Evolutionary conservation across 1,140 invertebrate species (phyloP), one percentile per base, ranked within the genome.

Genomic region (Camponotus pennsylvanicus): DNA sequence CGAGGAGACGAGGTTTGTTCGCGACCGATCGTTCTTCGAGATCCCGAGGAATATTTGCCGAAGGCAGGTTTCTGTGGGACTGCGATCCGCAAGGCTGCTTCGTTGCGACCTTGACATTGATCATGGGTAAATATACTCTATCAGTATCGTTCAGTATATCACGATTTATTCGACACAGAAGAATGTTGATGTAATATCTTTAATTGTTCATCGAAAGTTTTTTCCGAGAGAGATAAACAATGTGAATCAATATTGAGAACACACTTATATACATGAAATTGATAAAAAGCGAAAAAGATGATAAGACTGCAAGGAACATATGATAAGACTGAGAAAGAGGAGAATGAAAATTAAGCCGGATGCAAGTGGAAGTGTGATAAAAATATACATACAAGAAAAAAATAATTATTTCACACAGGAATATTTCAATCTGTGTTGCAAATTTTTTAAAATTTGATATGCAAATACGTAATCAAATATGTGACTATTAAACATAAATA

Each of bases 91-190:
- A 27, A 7, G 52, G 15, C 21, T 15, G 40, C 6, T 40, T 27
- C 37, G 15, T 37, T 15, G 55, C 0, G 49, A 45, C 11, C 11
- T 75, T 69, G 37, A 0, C 18, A 13, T 15, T 18, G 69, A 34
- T 67, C 0, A 45, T 89, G 66, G 88, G 88, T 89, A 83, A 89
- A 59, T 89, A 77, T 82, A 40, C 2, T 27, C 1, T 73, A 45
- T 59, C 18, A 21, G 3, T 37, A 13, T 21, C 0, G 5, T 64
- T 13, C 4, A 40, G 9, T 67, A 52, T 52, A 7, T 45, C 42
- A 45, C 42, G 42, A 45, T 45, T 45, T 11, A 7, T 40, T 52
- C 69, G 34, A 18, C 3, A 0, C 2, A 6, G 21, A 40, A 52
- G n/a, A 0, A 52, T 15, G 55, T 80, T 15, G 4, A 5, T 27